phyloP scores from a whole-genome alignment of 64 coral and sea anemone species.

The Acropora tenuis region DNA sequence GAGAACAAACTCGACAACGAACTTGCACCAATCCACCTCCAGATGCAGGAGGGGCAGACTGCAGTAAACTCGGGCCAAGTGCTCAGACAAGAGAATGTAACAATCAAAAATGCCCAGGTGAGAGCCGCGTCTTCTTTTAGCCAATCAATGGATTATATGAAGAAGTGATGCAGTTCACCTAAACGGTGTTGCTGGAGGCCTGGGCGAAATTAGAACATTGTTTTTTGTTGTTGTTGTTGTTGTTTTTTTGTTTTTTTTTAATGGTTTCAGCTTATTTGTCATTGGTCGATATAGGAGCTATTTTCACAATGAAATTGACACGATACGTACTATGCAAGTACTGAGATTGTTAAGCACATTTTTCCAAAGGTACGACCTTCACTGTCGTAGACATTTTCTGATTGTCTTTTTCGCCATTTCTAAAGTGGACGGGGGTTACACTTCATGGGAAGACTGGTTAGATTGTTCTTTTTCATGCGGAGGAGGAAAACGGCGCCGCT shows the following conservation, averaged over 20 bases:
- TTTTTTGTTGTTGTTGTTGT: too few species aligned
- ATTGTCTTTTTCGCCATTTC: background rate
- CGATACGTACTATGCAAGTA: too few species aligned
- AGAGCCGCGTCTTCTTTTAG: background rate
- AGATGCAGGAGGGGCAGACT: constrained; percentile 2
- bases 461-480: constrained; percentile 41
- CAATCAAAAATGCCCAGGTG: constrained; percentile 34
- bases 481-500: background rate
- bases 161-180: too few species aligned
- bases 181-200: too few species aligned
- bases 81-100: constrained; percentile 1
- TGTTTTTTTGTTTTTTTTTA: too few species aligned
- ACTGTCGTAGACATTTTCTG: background rate
- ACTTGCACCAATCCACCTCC: constrained; percentile 72
- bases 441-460: constrained; percentile 18
- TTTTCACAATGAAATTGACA: too few species aligned
- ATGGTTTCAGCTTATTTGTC: too few species aligned
- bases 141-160: background rate
- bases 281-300: too few species aligned
- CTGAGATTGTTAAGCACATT: too few species aligned
- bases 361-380: background rate
- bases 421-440: constrained; percentile 45
- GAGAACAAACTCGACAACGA: constrained; percentile 25
- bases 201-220: too few species aligned
- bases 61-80: background rate